Percentiles rank a stretch among this genome's conserved stretches.
These are phyloP conservation scores for Montifringilla adamsi DNA, from an alignment of 2,113 vertebrate genomes.

Conservation along the genomic window DNA sequence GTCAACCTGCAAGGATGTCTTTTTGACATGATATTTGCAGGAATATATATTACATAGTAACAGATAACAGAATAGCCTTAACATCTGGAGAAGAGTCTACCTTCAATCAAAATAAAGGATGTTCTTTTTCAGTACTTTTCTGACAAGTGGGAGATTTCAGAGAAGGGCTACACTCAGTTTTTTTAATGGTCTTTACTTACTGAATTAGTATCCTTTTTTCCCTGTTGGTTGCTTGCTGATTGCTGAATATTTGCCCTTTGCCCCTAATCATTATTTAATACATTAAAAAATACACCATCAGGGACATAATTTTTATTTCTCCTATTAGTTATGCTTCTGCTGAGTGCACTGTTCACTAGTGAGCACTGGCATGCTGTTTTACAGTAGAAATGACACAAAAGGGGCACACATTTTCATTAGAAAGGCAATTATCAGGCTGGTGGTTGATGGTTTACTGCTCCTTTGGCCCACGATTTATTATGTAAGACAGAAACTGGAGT, in stretches of 20 bases:
- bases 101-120: constrained; percentile 44
- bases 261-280: constrained; percentile 50
- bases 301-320: constrained; percentile 46
- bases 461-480: constrained; percentile 48
- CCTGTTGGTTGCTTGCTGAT: constrained; percentile 8
- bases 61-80: constrained; percentile 7
- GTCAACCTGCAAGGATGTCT: neutral
- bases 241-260: constrained; percentile 55
- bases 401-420: constrained; percentile 58
- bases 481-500: neutral
- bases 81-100: constrained; percentile 10
- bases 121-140: neutral
- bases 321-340: constrained; percentile 52
- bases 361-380: constrained; percentile 50
- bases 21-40: constrained; percentile 13
- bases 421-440: constrained; percentile 53
- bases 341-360: constrained; percentile 40
- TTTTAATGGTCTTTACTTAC: constrained; percentile 22
- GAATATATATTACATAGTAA: neutral
- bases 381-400: constrained; percentile 45
- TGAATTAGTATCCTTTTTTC: neutral
- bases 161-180: neutral
- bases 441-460: constrained; percentile 48
- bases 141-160: neutral
- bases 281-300: constrained; percentile 29